These are phyloP conservation scores for Poeciliopsis gracilis DNA, from an alignment of 2,797 vertebrate species.

Conservation along the genomic window DNA sequence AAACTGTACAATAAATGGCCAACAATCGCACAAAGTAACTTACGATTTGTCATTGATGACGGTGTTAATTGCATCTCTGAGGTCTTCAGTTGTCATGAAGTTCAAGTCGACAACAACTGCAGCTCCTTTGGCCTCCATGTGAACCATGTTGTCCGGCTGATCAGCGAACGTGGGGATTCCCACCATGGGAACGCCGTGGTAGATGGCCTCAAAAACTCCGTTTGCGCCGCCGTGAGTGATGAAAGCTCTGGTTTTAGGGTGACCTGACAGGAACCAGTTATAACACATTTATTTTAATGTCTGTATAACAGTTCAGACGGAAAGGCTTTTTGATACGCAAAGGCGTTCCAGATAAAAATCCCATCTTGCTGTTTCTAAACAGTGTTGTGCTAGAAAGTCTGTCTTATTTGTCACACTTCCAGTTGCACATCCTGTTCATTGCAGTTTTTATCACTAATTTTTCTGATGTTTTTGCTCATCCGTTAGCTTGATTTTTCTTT, in stretches of 20 bases:
- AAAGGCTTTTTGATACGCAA: not conserved
- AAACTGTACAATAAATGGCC: too few species aligned
- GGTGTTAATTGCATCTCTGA: constrained; percentile 80
- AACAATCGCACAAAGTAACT: constrained; percentile 16
- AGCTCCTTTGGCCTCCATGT: constrained; percentile 85
- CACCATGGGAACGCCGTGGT: constrained; percentile 90
- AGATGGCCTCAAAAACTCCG: constrained; percentile 93
- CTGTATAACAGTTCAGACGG: not conserved
- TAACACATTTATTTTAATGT: not conserved
- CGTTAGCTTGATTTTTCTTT: not conserved
- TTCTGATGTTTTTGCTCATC: not conserved
- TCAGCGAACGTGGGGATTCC: constrained; percentile 89
- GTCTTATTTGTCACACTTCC: not conserved
- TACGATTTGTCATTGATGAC: constrained; percentile 74
- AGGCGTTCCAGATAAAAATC: not conserved
- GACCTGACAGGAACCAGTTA: constrained; percentile 76
- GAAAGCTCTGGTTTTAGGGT: constrained; percentile 89
- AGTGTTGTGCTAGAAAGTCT: not conserved
- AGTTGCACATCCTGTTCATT: not conserved
- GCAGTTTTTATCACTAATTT: not conserved
- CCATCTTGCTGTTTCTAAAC: not conserved
- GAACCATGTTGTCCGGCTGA: constrained; percentile 87
- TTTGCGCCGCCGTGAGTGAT: constrained; percentile 87
- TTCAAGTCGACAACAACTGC: constrained; percentile 69
- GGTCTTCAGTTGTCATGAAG: constrained; percentile 66